Conservation (phyloP, 2,113 vertebrate species). For the Collichthys lucidus region DNA sequence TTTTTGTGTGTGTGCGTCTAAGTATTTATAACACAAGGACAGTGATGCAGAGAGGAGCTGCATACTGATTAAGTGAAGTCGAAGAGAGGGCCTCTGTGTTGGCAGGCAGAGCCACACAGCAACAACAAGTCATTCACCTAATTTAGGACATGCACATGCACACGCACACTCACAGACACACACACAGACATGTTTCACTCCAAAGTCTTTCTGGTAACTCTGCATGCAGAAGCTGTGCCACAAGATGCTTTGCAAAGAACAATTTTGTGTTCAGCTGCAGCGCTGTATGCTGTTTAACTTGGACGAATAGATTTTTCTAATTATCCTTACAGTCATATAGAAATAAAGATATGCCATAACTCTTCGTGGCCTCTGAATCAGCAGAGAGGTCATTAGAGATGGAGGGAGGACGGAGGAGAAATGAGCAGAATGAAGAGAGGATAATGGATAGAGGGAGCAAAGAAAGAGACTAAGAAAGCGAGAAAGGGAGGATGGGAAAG, state of each 20-base stretch:
- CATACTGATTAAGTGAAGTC: slow-evolving; percentile 77
- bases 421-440: slow-evolving; percentile 38
- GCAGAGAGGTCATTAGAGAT: slow-evolving; percentile 67
- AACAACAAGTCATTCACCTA: slow-evolving; percentile 81
- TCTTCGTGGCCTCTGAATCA: slow-evolving; percentile 61
- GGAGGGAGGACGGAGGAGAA: slow-evolving; percentile 30
- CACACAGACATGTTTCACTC: slow-evolving; percentile 17
- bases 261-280: slow-evolving; percentile 31
- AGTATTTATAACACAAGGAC: slow-evolving; percentile 79
- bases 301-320: slow-evolving; percentile 55
- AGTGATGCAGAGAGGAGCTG: slow-evolving; percentile 70
- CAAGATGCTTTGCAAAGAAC: slow-evolving; percentile 15
- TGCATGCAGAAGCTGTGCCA: background rate
- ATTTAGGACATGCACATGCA: slow-evolving; percentile 65
- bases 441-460: slow-evolving; percentile 56
- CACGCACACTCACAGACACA: slow-evolving; percentile 25
- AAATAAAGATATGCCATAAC: slow-evolving; percentile 61
- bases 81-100: slow-evolving; percentile 79
- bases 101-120: slow-evolving; percentile 70
- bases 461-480: slow-evolving; percentile 14
- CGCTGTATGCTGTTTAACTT: slow-evolving; percentile 36
- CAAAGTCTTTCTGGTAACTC: slow-evolving; percentile 27
- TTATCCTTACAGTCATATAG: slow-evolving; percentile 45
- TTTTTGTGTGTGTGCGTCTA: slow-evolving; percentile 46
- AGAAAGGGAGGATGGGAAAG: slow-evolving; percentile 40